A percentile compares a stretch with the other conserved stretches of the same genome.
Conservation (phyloP, 1,140 invertebrate genomes). For the Dicyema japonicum region DNA sequence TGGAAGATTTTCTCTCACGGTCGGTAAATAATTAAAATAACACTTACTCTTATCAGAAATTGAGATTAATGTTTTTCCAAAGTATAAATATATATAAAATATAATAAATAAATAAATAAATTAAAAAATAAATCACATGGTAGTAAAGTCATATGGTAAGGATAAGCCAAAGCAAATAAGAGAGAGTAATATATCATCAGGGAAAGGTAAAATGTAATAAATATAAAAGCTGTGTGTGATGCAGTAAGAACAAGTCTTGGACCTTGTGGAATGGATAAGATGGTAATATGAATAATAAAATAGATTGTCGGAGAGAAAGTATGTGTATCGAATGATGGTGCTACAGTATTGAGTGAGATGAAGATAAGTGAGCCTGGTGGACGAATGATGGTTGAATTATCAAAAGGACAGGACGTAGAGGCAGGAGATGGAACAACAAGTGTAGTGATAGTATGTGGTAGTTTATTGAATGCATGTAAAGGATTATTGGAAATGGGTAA, state of each 20-base stretch:
- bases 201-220: slow-evolving; percentile 40
- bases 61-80: too few species aligned
- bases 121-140: too few species aligned
- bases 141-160: too few species aligned
- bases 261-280: slow-evolving; percentile 96
- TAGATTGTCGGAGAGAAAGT: slow-evolving; percentile 2
- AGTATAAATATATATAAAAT: too few species aligned
- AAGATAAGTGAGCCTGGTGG: slow-evolving; percentile 89
- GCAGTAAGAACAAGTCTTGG: slow-evolving; percentile 87
- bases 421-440: slow-evolving; percentile 95
- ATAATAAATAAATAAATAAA: too few species aligned
- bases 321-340: slow-evolving; percentile 48
- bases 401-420: slow-evolving; percentile 87
- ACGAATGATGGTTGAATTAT: slow-evolving; percentile 95
- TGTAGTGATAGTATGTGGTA: slow-evolving; percentile 74
- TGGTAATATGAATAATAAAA: slow-evolving; percentile 29
- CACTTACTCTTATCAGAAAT: too few species aligned
- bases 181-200: slow-evolving; percentile 69
- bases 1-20: too few species aligned
- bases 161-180: slow-evolving; percentile 71
- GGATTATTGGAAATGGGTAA: slow-evolving; percentile 55
- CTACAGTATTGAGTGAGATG: slow-evolving; percentile 94
- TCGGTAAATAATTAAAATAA: too few species aligned
- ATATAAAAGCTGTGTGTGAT: slow-evolving; percentile 54
- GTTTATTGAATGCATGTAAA: slow-evolving; percentile 61